Percentiles rank a stretch among this genome's conserved stretches.
Conservation (phyloP, 1,140 invertebrate species). For the Calephelis virginiensis region DNA sequence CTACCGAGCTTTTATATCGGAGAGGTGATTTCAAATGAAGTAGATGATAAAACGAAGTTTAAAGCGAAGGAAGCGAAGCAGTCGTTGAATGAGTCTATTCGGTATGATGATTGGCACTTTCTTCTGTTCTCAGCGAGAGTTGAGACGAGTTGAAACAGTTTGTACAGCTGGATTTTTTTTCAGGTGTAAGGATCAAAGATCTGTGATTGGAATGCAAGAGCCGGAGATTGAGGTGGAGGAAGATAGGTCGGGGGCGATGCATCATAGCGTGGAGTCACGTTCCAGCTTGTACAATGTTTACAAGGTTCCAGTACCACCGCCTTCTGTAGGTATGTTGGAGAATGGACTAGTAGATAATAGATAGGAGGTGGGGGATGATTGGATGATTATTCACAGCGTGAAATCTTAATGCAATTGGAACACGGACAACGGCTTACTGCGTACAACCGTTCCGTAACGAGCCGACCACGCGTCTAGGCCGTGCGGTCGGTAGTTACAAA, state of each 20-base stretch:
- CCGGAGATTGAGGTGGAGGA: conserved; percentile 29
- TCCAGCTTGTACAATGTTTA: conserved; percentile 37
- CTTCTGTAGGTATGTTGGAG: conserved; percentile 49
- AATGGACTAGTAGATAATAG: no score
- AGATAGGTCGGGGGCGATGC: conserved; percentile 57
- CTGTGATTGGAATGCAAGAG: not conserved
- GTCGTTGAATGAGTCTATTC: conserved; percentile 56
- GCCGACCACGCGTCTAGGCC: no score
- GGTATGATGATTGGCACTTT: conserved; percentile 42
- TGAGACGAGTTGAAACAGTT: no score
- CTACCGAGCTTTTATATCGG: conserved; percentile 50
- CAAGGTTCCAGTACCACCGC: conserved; percentile 43
- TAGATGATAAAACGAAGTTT: conserved; percentile 31
- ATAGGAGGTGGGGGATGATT: no score
- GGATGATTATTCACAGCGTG: no score
- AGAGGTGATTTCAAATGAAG: conserved; percentile 33
- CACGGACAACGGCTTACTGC: no score
- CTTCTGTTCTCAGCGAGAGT: no score
- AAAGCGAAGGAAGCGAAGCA: conserved; percentile 61
- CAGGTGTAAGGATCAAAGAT: conserved; percentile 40
- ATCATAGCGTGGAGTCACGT: conserved; percentile 50
- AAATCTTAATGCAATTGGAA: no score
- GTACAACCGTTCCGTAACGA: no score
- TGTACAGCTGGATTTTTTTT: conserved; percentile 14
- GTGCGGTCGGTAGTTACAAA: no score